A percentile compares a stretch with the other conserved stretches of the same genome.
phyloP scores from a whole-genome alignment of 2,113 vertebrate genomes.

The Gymnarchus niloticus region DNA sequence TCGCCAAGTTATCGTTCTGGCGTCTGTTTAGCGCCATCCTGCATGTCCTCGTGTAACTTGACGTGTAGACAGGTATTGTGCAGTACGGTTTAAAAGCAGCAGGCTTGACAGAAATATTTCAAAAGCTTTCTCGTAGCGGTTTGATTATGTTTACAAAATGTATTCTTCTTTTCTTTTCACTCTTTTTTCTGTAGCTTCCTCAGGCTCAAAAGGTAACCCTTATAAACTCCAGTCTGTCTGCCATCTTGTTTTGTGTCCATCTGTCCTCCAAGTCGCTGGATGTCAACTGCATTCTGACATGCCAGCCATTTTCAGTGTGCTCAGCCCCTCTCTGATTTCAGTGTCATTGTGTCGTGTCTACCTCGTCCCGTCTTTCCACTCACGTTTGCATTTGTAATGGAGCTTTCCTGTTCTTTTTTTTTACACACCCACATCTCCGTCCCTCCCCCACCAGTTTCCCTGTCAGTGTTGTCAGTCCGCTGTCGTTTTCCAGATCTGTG shows the following conservation, averaged over 20 bases:
- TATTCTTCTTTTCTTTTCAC: conserved; percentile 50
- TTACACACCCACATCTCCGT: neutral
- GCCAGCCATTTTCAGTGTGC: neutral
- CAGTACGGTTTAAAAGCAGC: neutral
- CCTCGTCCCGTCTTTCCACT: neutral
- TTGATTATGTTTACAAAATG: neutral
- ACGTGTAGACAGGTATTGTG: neutral
- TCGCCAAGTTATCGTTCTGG: neutral
- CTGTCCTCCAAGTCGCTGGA: neutral
- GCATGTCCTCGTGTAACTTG: neutral
- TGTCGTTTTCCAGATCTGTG: neutral
- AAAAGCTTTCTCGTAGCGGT: neutral
- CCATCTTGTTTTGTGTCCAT: conserved; percentile 51
- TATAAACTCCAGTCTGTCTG: conserved; percentile 55
- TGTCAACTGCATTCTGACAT: neutral
- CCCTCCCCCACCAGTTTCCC: neutral
- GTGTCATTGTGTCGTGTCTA: neutral
- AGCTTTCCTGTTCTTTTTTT: conserved; percentile 28
- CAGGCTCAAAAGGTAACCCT: conserved; percentile 95
- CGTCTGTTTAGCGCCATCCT: neutral
- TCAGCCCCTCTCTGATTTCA: neutral
- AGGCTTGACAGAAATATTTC: neutral
- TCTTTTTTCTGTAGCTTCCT: conserved; percentile 79
- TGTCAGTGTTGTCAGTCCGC: neutral
- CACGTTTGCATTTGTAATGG: conserved; percentile 37